These are phyloP conservation scores for Cyclura pinguis DNA, from an alignment of 2,797 vertebrate species.

Conservation along the genomic window DNA sequence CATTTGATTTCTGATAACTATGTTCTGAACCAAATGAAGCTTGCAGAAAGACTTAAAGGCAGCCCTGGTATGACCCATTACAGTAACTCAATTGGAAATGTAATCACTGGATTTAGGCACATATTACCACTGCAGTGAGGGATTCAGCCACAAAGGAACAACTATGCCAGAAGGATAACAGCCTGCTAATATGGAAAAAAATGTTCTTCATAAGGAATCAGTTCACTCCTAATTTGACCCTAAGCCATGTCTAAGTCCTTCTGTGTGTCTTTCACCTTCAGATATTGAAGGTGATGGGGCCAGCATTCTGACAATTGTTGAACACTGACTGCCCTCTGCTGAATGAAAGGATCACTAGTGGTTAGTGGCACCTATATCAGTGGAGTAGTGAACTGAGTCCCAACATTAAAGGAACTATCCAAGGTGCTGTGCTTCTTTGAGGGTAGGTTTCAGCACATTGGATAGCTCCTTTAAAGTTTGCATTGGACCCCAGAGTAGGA, in stretches of 20 bases:
- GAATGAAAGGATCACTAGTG: not conserved
- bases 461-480: too few relatives aligned
- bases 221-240: not conserved
- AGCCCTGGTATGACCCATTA: not conserved
- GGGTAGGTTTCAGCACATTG: too few relatives aligned
- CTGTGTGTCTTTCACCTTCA: not conserved
- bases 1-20: not conserved
- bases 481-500: too few relatives aligned
- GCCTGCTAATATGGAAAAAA: too few relatives aligned
- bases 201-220: not conserved
- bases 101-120: not conserved
- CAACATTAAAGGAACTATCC: too few relatives aligned
- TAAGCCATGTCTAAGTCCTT: not conserved
- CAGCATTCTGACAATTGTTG: not conserved
- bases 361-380: too few relatives aligned
- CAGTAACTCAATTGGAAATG: not conserved
- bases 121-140: not conserved
- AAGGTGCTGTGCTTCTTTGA: too few relatives aligned
- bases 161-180: not conserved
- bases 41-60: not conserved
- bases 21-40: not conserved
- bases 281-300: not conserved
- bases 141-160: not conserved
- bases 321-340: too few relatives aligned
- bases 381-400: too few relatives aligned